These are phyloP conservation scores for Fulica atra DNA, from an alignment of 2,113 vertebrate species.

Conservation along the genomic window DNA sequence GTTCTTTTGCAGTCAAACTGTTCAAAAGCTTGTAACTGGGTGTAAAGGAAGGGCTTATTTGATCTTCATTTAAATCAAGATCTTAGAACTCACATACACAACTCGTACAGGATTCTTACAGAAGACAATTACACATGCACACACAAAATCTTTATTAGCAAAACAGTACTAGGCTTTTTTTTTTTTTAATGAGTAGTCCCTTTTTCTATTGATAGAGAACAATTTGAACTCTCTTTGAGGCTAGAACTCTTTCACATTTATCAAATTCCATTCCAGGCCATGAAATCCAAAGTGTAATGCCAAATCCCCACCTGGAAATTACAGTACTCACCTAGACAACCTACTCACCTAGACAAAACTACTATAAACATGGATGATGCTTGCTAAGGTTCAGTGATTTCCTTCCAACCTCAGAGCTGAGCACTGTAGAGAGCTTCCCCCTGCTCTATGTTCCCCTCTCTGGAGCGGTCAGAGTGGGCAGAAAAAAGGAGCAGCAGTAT, in stretches of 20 bases:
- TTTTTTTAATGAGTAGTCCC: not conserved
- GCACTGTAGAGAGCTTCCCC: not conserved
- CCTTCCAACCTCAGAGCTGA: not conserved
- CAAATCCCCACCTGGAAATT: not conserved
- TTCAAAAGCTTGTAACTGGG: not conserved
- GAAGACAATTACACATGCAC: not conserved
- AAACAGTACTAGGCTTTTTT: not conserved
- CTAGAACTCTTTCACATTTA: not conserved
- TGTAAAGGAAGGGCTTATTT: not conserved
- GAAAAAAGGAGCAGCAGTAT: not conserved
- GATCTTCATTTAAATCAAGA: not conserved
- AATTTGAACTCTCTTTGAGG: not conserved
- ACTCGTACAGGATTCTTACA: not conserved
- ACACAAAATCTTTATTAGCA: not conserved
- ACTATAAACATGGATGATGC: not conserved
- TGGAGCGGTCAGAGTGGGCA: accelerated
- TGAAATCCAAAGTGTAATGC: not conserved
- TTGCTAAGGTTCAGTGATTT: not conserved
- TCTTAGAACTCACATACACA: not conserved
- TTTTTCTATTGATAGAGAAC: not conserved
- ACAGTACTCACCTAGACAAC: not conserved
- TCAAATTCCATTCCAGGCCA: not conserved
- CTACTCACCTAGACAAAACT: not conserved
- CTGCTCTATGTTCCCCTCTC: too few species aligned
- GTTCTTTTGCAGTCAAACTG: not conserved